Conservation (phyloP, 2,888 invertebrate species). For the Neoitamus cyanurus region DNA sequence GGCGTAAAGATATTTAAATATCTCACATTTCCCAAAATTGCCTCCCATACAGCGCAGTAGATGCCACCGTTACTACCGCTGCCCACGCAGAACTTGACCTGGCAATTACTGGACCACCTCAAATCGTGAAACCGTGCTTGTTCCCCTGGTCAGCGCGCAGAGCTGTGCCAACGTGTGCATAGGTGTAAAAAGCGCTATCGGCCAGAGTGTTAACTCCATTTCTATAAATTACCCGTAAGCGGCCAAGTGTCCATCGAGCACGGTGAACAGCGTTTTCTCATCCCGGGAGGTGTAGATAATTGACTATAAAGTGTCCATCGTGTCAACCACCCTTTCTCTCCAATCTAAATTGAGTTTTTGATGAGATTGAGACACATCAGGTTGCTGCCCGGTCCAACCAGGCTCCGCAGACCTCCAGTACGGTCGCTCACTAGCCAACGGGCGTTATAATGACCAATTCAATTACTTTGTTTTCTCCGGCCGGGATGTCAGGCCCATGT, state of each 20-base stretch:
- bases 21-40: constrained; percentile 2
- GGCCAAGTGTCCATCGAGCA: background rate
- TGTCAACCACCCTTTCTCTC: constrained; percentile 7
- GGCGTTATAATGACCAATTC: constrained; percentile 23
- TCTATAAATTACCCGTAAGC: constrained; percentile 41
- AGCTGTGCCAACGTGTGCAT: background rate
- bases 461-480: constrained; percentile 17
- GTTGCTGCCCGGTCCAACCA: background rate
- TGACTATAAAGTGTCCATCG: constrained; percentile 39
- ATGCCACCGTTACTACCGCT: constrained; percentile 13
- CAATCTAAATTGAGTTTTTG: constrained; percentile 34
- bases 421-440: background rate
- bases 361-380: constrained; percentile 33
- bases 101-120: constrained; percentile 29
- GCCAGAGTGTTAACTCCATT: constrained; percentile 24
- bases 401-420: background rate
- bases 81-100: constrained; percentile 2
- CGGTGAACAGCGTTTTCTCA: constrained; percentile 4
- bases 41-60: background rate
- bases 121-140: background rate
- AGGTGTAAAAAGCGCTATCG: constrained; percentile 42
- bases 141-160: background rate
- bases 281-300: constrained; percentile 20
- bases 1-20: constrained; percentile 5
- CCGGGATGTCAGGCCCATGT: background rate